Percentiles rank a stretch among this genome's conserved stretches.
These are phyloP conservation scores for Yponomeuta evonymella DNA, from an alignment of 2,888 invertebrate genomes.

Conservation along the genomic window DNA sequence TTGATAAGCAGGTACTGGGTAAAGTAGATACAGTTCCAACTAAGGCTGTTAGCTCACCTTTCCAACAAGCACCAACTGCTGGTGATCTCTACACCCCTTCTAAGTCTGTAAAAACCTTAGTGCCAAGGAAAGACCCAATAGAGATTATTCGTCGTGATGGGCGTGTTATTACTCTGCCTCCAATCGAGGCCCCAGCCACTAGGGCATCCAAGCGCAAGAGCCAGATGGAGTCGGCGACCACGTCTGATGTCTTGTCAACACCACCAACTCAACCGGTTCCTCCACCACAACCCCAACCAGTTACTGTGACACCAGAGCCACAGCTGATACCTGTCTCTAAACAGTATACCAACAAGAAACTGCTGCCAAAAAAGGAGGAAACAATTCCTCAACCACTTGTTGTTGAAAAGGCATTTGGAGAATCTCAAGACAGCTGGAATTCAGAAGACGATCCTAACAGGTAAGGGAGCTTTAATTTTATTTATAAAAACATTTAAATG, in stretches of 20 bases:
- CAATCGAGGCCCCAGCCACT: conserved; percentile 89
- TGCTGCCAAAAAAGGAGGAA: conserved; percentile 44
- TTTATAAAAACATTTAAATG: neutral
- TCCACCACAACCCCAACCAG: conserved; percentile 26
- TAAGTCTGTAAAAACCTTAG: conserved; percentile 44
- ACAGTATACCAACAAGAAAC: conserved; percentile 60
- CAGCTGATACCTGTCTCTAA: conserved; percentile 46
- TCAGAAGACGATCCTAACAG: conserved; percentile 95
- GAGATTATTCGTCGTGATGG: conserved; percentile 86
- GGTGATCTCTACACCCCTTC: conserved; percentile 28
- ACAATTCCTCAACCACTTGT: conserved; percentile 30
- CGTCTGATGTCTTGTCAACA: conserved; percentile 27
- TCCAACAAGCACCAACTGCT: conserved; percentile 35
- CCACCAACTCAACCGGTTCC: conserved; percentile 24
- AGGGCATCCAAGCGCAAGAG: conserved; percentile 82
- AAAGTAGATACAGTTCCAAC: conserved; percentile 53
- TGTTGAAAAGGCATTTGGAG: conserved; percentile 62
- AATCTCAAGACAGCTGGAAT: conserved; percentile 81
- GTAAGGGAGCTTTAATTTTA: neutral
- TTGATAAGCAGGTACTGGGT: conserved; percentile 79
- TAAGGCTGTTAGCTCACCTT: conserved; percentile 35
- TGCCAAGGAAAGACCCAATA: conserved; percentile 75
- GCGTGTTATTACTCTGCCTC: conserved; percentile 85
- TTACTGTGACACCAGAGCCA: conserved; percentile 23
- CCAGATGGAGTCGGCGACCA: conserved; percentile 46